phyloP scores from a whole-genome alignment of 2,113 vertebrate species.

The Bolborhynchus lineola region DNA sequence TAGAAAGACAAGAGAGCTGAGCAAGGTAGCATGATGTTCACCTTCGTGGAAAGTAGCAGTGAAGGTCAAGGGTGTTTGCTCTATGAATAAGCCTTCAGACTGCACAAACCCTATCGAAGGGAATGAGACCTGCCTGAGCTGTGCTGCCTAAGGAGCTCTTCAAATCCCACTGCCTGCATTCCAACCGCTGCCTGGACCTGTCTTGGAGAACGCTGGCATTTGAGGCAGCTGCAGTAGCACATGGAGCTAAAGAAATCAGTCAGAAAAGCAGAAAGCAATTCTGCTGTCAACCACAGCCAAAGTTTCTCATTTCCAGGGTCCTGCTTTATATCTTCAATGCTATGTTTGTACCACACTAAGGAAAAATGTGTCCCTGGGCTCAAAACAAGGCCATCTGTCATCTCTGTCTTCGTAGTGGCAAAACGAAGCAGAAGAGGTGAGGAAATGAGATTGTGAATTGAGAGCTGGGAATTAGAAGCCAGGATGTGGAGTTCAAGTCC shows the following conservation, averaged over 20 bases:
- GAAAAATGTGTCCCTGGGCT: neutral
- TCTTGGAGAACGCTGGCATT: neutral
- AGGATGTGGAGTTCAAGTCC: neutral
- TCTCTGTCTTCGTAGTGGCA: neutral
- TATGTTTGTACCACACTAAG: neutral
- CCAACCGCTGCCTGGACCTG: constrained; percentile 20
- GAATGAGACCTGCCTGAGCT: neutral
- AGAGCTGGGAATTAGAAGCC: neutral
- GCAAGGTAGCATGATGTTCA: neutral
- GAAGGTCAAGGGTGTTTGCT: neutral
- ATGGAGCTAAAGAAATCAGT: neutral
- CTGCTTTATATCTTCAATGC: neutral
- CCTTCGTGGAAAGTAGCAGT: accelerated
- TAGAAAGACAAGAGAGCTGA: neutral
- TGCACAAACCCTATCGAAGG: neutral
- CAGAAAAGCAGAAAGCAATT: neutral
- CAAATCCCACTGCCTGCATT: neutral
- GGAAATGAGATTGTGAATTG: neutral
- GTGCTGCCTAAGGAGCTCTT: neutral
- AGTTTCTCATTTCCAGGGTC: neutral
- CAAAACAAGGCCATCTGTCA: constrained; percentile 3
- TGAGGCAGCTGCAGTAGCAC: neutral
- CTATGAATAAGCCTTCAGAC: neutral
- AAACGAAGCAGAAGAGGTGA: neutral
- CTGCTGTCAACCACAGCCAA: neutral